Percentiles rank a stretch among this genome's conserved stretches.
Evolutionary conservation across 2,888 invertebrate species (phyloP).

Genomic region (Drosophila borealis): DNA sequence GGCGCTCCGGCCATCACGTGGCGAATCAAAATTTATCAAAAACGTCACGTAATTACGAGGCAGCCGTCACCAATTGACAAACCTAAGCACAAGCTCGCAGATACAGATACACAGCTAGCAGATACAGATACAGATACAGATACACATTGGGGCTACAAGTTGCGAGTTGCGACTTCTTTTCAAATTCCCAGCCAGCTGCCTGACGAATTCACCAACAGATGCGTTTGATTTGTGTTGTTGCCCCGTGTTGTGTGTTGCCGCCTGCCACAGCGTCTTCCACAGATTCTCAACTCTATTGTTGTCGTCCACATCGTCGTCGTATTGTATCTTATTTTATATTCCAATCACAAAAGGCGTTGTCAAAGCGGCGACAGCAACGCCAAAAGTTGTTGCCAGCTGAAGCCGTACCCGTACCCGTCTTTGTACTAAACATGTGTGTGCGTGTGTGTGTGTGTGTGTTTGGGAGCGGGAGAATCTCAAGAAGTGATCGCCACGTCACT

Average conservation of each 20-base stretch:
- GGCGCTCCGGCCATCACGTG: slow-evolving; percentile 63
- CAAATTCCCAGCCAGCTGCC: slow-evolving; percentile 69
- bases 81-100: slow-evolving; percentile 20
- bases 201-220: slow-evolving; percentile 71
- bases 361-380: slow-evolving; percentile 79
- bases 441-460: not conserved
- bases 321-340: slow-evolving; percentile 76
- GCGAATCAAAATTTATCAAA: slow-evolving; percentile 75
- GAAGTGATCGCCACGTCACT: slow-evolving; percentile 73
- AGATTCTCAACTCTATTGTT: slow-evolving; percentile 57
- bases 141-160: no score
- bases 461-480: slow-evolving; percentile 50
- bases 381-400: slow-evolving; percentile 65
- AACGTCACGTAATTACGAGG: slow-evolving; percentile 77
- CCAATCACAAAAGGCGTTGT: slow-evolving; percentile 78
- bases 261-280: slow-evolving; percentile 58
- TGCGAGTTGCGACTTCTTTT: slow-evolving; percentile 55
- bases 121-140: slow-evolving; percentile 17
- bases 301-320: slow-evolving; percentile 26
- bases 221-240: slow-evolving; percentile 76
- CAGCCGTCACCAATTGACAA: slow-evolving; percentile 61
- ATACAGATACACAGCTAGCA: slow-evolving; percentile 13
- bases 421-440: not conserved
- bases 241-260: slow-evolving; percentile 44
- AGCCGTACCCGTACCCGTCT: slow-evolving; percentile 17